phyloP scores from a whole-genome alignment of 2,797 vertebrate genomes.

The Euthynnus affinis region DNA sequence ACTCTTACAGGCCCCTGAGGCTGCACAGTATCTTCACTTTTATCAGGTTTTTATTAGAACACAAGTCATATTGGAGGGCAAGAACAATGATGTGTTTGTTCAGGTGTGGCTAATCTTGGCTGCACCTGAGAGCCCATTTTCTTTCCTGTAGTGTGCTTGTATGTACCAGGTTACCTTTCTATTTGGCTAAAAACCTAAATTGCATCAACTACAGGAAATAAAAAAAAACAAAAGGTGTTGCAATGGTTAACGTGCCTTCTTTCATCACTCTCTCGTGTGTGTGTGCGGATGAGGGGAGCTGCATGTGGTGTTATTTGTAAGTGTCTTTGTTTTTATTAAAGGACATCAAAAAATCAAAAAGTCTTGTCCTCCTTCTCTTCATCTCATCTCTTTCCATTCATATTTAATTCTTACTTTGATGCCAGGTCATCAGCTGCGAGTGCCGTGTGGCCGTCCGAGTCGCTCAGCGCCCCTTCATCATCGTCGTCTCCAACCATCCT shows the following conservation, averaged over 20 bases:
- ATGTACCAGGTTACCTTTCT: not conserved
- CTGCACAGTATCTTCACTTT: slow-evolving; percentile 7
- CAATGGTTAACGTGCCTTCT: not conserved
- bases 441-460: slow-evolving; percentile 89
- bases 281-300: no score
- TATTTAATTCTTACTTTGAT: slow-evolving; percentile 90
- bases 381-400: not conserved
- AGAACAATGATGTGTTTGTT: not conserved
- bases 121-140: not conserved
- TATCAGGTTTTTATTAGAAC: slow-evolving; percentile 21
- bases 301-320: no score
- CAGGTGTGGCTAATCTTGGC: slow-evolving; percentile 18
- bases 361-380: no score
- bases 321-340: no score
- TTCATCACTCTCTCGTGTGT: not conserved
- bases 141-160: not conserved
- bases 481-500: slow-evolving; percentile 93
- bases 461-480: slow-evolving; percentile 93
- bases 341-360: no score
- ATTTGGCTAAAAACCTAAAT: not conserved
- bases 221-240: not conserved
- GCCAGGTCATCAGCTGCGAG: slow-evolving; percentile 90
- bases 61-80: slow-evolving; percentile 4
- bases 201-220: not conserved
- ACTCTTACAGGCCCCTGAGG: slow-evolving; percentile 5